Percentiles rank a stretch among this genome's conserved stretches.
These are phyloP conservation scores for Actinemys pallida DNA, from an alignment of 2,113 vertebrate species.

Conservation along the genomic window DNA sequence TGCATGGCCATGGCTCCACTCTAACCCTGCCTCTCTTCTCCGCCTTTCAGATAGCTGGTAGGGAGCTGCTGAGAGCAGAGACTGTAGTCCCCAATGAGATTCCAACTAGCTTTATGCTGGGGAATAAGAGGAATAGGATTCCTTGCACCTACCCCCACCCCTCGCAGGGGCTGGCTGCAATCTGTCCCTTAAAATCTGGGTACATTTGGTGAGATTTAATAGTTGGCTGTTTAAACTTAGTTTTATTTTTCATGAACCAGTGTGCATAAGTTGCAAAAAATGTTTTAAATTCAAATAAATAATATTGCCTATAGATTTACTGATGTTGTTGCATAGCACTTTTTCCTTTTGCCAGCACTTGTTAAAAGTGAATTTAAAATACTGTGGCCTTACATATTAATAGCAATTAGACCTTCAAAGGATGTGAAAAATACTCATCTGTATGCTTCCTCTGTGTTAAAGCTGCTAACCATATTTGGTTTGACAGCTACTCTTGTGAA, in stretches of 20 bases:
- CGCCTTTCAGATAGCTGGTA: neutral
- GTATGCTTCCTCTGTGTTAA: neutral
- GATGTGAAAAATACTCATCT: neutral
- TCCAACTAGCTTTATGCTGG: neutral
- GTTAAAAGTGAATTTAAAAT: neutral
- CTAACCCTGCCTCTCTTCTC: neutral
- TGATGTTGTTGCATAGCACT: neutral
- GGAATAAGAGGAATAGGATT: neutral
- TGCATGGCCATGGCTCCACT: neutral
- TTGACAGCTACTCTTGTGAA: neutral
- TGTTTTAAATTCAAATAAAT: neutral
- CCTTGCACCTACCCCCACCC: neutral
- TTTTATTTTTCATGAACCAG: conserved; percentile 16
- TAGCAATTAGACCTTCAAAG: conserved; percentile 22
- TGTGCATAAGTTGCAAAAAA: neutral
- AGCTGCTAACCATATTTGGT: neutral
- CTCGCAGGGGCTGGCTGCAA: neutral
- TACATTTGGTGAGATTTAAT: accelerated
- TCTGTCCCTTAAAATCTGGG: neutral
- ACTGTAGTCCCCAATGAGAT: neutral
- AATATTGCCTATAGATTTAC: neutral
- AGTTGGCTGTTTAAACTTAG: neutral
- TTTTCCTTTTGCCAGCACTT: neutral
- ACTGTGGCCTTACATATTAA: neutral
- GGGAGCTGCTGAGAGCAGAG: neutral